Conservation (phyloP, 2,797 vertebrate genomes). For the Percopsis omiscomaycus region DNA sequence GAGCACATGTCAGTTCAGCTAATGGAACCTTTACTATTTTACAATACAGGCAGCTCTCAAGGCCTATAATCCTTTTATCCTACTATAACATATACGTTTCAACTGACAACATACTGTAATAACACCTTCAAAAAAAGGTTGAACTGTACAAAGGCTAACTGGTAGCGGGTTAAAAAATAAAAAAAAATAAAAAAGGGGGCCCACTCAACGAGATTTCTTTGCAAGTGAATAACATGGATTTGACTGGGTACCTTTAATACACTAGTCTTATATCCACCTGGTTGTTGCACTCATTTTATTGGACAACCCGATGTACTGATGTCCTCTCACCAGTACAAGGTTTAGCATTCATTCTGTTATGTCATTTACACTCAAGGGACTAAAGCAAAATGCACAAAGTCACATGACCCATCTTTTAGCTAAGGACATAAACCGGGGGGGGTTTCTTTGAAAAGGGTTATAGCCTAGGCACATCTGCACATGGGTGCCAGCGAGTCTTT, state of each 20-base stretch:
- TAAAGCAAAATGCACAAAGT: constrained; percentile 26
- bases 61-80: no score
- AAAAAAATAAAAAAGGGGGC: no score
- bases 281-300: not conserved
- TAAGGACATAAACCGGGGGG: constrained; percentile 25
- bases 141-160: not conserved
- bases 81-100: not conserved
- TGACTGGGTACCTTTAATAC: not conserved
- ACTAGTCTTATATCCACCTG: not conserved
- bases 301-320: not conserved
- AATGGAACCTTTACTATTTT: not conserved
- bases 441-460: constrained; percentile 53
- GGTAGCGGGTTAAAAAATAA: not conserved
- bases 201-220: not conserved
- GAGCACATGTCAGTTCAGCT: not conserved
- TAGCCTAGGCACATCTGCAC: constrained; percentile 56
- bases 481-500: constrained; percentile 59
- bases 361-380: constrained; percentile 31
- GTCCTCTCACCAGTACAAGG: constrained; percentile 20
- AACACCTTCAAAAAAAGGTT: not conserved
- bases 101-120: not conserved
- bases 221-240: not conserved
- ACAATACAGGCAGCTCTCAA: not conserved
- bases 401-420: constrained; percentile 55
- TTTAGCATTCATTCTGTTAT: constrained; percentile 31